phyloP scores from a whole-genome alignment of 2,797 vertebrate species.

The Poecile montanus region DNA sequence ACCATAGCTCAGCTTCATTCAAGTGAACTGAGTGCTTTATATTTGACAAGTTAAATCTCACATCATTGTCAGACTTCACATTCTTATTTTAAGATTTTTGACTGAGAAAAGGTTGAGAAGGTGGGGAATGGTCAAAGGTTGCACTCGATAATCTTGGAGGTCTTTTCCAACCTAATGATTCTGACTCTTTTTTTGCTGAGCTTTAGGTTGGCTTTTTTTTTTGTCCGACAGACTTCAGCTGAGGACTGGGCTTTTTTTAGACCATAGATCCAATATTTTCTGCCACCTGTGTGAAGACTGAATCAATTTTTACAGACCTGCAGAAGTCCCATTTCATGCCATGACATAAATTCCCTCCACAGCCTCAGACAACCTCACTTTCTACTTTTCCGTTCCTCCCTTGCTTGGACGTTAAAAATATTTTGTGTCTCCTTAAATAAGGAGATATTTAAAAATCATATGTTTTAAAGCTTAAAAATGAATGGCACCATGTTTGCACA shows the following conservation, averaged over 20 bases:
- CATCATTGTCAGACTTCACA: neutral
- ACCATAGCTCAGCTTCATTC: neutral
- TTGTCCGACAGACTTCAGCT: neutral
- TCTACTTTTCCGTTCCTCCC: neutral
- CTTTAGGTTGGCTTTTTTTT: neutral
- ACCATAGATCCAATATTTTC: neutral
- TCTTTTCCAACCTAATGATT: neutral
- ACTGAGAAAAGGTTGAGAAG: accelerated
- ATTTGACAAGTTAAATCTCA: neutral
- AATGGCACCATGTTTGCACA: neutral
- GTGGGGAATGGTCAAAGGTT: neutral
- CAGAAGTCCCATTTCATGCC: neutral
- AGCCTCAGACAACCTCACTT: neutral
- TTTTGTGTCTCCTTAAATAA: neutral
- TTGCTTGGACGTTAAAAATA: neutral
- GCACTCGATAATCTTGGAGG: neutral
- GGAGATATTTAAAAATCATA: neutral
- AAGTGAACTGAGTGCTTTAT: neutral
- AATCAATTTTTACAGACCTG: neutral
- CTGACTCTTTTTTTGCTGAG: neutral
- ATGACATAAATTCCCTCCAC: neutral
- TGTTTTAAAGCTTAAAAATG: neutral
- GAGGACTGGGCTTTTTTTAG: accelerated
- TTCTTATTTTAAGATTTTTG: neutral
- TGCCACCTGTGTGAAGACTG: neutral